Conservation (phyloP, 2,797 vertebrate species). For the Leucoraja ocellata region DNA sequence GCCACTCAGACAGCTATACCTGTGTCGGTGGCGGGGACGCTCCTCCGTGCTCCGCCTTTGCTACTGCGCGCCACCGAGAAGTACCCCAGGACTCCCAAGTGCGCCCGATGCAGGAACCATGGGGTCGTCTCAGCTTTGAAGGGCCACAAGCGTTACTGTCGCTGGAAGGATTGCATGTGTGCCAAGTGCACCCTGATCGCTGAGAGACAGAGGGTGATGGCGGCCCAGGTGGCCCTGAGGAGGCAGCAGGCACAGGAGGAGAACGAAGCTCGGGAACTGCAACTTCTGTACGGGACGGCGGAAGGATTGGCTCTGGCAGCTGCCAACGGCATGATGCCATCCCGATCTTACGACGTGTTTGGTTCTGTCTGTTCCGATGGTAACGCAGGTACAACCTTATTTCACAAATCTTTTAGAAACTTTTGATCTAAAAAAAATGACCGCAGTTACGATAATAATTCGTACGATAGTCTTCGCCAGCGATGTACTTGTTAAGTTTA, state of each 20-base stretch:
- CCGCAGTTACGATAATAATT: neutral
- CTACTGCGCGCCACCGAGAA: conserved; percentile 85
- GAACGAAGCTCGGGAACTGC: conserved; percentile 89
- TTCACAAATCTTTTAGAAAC: neutral
- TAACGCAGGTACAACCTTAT: conserved; percentile 56
- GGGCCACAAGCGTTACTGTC: conserved; percentile 96
- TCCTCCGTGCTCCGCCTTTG: conserved; percentile 79
- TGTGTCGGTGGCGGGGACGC: conserved; percentile 77
- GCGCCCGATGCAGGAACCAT: conserved; percentile 90
- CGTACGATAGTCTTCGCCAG: too few relatives aligned
- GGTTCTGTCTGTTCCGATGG: conserved; percentile 69
- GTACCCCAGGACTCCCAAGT: conserved; percentile 94
- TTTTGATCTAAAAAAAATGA: neutral
- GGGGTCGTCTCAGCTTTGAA: conserved; percentile 92
- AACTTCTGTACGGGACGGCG: conserved; percentile 89
- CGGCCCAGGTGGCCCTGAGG: conserved; percentile 88
- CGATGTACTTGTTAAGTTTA: neutral
- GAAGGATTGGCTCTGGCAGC: conserved; percentile 90
- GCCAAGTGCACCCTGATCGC: conserved; percentile 95
- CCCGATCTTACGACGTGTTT: conserved; percentile 87
- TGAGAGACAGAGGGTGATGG: conserved; percentile 94
- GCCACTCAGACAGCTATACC: conserved; percentile 72
- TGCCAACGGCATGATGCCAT: conserved; percentile 91
- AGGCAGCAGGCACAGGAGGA: conserved; percentile 94
- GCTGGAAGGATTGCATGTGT: conserved; percentile 98